Conservation (phyloP, 2,888 invertebrate genomes). For the Phymatocera aterrima region DNA sequence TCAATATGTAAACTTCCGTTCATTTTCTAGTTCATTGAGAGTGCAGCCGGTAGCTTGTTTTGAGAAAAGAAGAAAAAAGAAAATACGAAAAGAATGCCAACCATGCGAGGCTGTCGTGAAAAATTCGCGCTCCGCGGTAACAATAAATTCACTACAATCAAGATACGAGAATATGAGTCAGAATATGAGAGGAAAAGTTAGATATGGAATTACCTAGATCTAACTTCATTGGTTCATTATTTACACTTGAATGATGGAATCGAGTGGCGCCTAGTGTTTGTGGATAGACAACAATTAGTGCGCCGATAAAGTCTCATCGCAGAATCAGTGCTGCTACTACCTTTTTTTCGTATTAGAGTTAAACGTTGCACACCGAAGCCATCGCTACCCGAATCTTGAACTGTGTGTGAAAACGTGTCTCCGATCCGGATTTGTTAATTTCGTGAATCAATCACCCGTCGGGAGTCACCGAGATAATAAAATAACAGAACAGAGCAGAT, state of each 20-base stretch:
- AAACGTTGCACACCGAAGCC: neutral
- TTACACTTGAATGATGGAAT: conserved; percentile 29
- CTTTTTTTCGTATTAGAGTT: neutral
- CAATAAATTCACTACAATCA: too few relatives aligned
- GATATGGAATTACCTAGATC: neutral
- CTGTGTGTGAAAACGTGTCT: conserved; percentile 3
- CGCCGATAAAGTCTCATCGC: neutral
- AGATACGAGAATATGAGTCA: neutral
- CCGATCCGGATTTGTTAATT: neutral
- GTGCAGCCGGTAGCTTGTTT: too few relatives aligned
- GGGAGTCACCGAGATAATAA: neutral
- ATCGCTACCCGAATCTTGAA: neutral
- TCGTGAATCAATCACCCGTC: neutral
- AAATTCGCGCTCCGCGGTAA: too few relatives aligned
- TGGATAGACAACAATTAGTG: conserved; percentile 9
- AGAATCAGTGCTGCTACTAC: neutral
- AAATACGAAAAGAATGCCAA: too few relatives aligned
- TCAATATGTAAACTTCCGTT: neutral
- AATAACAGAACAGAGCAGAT: neutral
- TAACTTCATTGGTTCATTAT: neutral
- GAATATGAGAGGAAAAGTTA: neutral
- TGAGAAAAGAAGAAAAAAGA: neutral
- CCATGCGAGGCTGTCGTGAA: too few relatives aligned
- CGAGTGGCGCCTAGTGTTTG: conserved; percentile 16
- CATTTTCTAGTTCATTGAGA: too few relatives aligned